Evolutionary conservation across 2,888 invertebrate genomes (phyloP).

Genomic region (Caenorhabditis auriculariae): DNA sequence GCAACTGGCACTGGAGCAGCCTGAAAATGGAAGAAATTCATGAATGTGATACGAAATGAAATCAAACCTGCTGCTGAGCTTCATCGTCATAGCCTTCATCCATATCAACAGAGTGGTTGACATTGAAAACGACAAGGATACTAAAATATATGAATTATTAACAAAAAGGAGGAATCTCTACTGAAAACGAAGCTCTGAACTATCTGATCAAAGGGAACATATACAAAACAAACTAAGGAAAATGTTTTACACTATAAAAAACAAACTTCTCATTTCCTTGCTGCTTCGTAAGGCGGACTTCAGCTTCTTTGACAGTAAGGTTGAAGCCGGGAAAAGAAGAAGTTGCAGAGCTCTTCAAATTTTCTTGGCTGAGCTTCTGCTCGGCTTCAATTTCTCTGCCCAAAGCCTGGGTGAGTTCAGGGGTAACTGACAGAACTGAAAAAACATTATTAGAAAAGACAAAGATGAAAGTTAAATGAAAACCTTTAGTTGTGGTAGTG

Average conservation of each 20-base stretch:
- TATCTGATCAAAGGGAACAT: no score
- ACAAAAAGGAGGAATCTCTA: no score
- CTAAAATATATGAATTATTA: conserved; percentile 67
- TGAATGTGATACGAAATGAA: background rate
- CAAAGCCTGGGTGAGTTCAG: conserved; percentile 79
- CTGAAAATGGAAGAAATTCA: conserved; percentile 4
- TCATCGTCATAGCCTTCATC: conserved; percentile 67
- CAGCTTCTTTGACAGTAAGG: conserved; percentile 79
- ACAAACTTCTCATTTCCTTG: conserved; percentile 71
- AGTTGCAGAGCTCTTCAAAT: conserved; percentile 64
- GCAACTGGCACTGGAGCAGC: conserved; percentile 68
- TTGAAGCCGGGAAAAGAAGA: conserved; percentile 80
- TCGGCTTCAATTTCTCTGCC: conserved; percentile 91
- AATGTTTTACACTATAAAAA: background rate
- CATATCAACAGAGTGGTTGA: conserved; percentile 90
- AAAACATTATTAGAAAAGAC: no score
- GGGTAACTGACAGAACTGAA: conserved; percentile 38
- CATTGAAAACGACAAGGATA: conserved; percentile 81
- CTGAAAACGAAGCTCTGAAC: no score
- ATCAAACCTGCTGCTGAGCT: conserved; percentile 11
- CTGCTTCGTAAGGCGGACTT: conserved; percentile 75
- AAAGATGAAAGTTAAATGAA: no score
- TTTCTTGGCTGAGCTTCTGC: conserved; percentile 66
- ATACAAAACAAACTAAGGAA: background rate
- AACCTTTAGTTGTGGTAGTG: no score